Evolutionary conservation across 2,113 vertebrate species (phyloP).

Genomic region (Sinocyclocheilus rhinocerous): DNA sequence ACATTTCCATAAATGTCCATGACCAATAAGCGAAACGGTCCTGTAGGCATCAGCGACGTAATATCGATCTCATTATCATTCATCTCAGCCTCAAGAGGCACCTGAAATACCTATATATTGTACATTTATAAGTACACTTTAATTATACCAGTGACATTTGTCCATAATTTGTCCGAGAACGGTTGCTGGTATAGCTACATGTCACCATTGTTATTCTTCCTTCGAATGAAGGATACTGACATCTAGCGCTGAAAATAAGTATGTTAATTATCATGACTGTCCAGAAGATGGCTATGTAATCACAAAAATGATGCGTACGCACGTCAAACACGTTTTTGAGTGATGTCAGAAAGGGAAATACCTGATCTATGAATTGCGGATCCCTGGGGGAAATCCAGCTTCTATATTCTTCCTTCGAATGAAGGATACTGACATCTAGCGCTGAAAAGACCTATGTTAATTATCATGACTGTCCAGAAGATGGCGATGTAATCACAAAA

Average conservation of each 20-base stretch:
- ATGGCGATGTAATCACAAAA: conserved; percentile 7
- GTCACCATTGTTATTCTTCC: conserved; percentile 13
- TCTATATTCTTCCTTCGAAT: not conserved
- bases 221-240: too few species aligned
- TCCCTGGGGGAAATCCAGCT: not conserved
- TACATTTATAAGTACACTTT: not conserved
- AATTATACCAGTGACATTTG: not conserved
- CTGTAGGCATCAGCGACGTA: not conserved
- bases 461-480: not conserved
- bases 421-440: conserved; percentile 36
- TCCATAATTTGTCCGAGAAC: not conserved
- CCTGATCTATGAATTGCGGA: not conserved
- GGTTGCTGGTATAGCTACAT: not conserved
- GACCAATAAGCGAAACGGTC: not conserved
- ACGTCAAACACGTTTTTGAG: not conserved
- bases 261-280: not conserved
- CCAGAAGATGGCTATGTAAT: conserved; percentile 34
- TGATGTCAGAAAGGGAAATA: conserved; percentile 27
- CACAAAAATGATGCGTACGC: not conserved
- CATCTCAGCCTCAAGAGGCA: not conserved
- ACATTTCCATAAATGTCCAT: conserved; percentile 10
- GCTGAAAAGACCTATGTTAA: not conserved
- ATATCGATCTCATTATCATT: not conserved
- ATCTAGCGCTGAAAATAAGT: conserved; percentile 16
- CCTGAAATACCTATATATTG: not conserved